A percentile compares a stretch with the other conserved stretches of the same genome.
These are phyloP conservation scores for Antedon mediterranea DNA, from an alignment of 53 echinoderm and acorn worm species.

Conservation along the genomic window DNA sequence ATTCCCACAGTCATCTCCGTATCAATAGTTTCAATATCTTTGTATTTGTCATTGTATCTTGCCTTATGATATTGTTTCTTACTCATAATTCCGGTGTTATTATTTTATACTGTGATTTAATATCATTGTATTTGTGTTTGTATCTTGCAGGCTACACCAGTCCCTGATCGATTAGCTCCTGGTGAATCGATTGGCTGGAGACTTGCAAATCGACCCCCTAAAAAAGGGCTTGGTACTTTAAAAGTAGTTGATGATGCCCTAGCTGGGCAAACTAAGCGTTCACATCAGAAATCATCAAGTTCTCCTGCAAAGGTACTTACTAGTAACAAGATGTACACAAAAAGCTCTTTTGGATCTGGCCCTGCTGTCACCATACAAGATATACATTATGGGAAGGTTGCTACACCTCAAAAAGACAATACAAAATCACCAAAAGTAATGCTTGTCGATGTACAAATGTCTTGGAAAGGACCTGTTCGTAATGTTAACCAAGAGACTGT, in stretches of 20 bases:
- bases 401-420: neutral
- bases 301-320: conserved; percentile 50
- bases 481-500: neutral
- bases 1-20: no score
- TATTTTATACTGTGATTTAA: neutral
- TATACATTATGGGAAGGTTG: neutral
- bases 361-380: neutral
- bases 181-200: conserved; percentile 59
- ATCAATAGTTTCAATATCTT: no score
- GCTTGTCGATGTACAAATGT: neutral
- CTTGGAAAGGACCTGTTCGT: neutral
- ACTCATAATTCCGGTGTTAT: no score
- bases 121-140: neutral
- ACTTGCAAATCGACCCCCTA: conserved; percentile 50
- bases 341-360: neutral
- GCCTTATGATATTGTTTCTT: no score
- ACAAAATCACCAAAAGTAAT: neutral
- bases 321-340: neutral
- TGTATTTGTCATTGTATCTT: no score
- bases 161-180: neutral
- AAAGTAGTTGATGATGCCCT: conserved; percentile 29
- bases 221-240: conserved; percentile 42
- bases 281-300: conserved; percentile 44
- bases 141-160: conserved; percentile 3
- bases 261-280: conserved; percentile 4